phyloP scores from a whole-genome alignment of 2,113 vertebrate genomes.

The Microcebus tavaratra region DNA sequence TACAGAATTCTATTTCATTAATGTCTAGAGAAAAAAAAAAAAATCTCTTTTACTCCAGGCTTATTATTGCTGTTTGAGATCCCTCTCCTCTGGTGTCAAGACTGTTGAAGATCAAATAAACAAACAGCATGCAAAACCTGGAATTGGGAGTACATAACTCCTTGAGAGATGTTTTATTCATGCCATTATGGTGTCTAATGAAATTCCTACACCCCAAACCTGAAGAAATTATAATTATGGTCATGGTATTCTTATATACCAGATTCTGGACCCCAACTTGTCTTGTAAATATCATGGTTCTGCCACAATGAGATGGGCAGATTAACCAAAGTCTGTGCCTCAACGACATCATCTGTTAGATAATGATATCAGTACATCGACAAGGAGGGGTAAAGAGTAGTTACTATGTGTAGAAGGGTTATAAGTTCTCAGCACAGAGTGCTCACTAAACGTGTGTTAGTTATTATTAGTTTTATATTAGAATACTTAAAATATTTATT shows the following conservation, averaged over 20 bases:
- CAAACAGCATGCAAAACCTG: background rate
- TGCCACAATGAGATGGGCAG: background rate
- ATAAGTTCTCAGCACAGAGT: background rate
- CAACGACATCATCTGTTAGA: background rate
- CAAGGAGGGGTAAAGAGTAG: background rate
- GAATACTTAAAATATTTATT: background rate
- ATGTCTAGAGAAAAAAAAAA: background rate
- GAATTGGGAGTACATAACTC: background rate
- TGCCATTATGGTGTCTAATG: background rate
- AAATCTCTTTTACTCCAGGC: background rate
- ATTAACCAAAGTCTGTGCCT: background rate
- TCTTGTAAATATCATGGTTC: background rate
- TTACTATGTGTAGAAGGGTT: background rate
- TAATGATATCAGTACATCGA: background rate
- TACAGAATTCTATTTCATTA: background rate
- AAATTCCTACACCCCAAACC: background rate
- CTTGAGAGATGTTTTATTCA: background rate
- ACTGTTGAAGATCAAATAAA: background rate
- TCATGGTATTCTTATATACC: background rate
- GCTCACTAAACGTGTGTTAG: background rate
- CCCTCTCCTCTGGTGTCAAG: background rate
- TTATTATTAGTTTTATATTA: background rate
- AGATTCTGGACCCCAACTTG: background rate
- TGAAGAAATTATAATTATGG: background rate
- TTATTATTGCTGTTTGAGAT: background rate